These are phyloP conservation scores for Parnassius smintheus DNA, from an alignment of 2,888 invertebrate species.

Conservation along the genomic window DNA sequence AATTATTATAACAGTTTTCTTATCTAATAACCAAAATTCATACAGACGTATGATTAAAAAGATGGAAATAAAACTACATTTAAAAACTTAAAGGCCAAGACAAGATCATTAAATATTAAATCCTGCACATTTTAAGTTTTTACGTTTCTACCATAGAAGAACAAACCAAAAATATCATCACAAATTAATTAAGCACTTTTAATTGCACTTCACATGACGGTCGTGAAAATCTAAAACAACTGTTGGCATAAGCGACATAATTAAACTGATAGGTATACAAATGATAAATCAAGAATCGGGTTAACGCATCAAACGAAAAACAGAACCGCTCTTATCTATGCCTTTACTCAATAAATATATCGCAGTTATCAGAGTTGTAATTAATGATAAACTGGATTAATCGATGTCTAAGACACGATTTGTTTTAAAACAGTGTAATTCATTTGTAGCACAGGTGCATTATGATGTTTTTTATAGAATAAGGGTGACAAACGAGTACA, in stretches of 20 bases:
- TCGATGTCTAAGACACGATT: not conserved
- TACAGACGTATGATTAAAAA: too few relatives aligned
- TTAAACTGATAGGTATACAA: slow-evolving; percentile 21
- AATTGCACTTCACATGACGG: slow-evolving; percentile 8
- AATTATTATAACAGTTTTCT: too few relatives aligned
- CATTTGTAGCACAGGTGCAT: too few relatives aligned
- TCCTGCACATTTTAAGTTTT: too few relatives aligned
- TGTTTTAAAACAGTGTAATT: not conserved
- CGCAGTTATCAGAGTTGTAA: slow-evolving; percentile 15
- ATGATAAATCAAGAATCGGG: slow-evolving; percentile 22
- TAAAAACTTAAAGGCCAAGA: too few relatives aligned
- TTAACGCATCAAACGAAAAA: slow-evolving; percentile 16
- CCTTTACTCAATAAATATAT: slow-evolving; percentile 18
- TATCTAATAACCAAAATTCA: too few relatives aligned
- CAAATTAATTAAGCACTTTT: slow-evolving; percentile 7
- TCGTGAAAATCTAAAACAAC: slow-evolving; percentile 11
- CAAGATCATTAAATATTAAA: too few relatives aligned
- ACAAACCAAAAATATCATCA: not conserved
- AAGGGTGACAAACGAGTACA: too few relatives aligned
- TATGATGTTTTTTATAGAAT: too few relatives aligned
- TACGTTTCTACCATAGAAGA: too few relatives aligned
- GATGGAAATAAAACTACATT: too few relatives aligned
- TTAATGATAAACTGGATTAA: slow-evolving; percentile 9
- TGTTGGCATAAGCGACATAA: slow-evolving; percentile 18
- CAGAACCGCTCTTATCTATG: slow-evolving; percentile 21